phyloP scores from a whole-genome alignment of 2,888 invertebrate genomes.

The Syrista parreyssii region DNA sequence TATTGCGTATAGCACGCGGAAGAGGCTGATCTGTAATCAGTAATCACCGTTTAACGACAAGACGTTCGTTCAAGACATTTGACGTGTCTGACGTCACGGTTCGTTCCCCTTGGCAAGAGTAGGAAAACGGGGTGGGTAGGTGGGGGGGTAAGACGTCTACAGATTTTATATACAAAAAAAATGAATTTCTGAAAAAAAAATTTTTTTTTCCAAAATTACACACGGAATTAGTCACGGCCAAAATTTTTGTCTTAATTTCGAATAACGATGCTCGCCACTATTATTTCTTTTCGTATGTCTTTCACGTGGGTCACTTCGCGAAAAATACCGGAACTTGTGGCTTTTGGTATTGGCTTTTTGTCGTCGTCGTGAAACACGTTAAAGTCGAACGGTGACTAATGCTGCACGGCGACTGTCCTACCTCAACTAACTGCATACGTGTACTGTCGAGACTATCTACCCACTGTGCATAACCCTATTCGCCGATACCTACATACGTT shows the following conservation, averaged over 20 bases:
- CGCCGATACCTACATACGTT: constrained; percentile 14
- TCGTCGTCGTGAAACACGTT: constrained; percentile 9
- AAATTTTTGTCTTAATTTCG: background rate
- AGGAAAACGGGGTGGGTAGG: no score
- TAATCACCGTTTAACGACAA: constrained; percentile 28
- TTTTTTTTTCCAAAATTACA: no score
- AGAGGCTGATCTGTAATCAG: constrained; percentile 35
- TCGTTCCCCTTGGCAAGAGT: constrained; percentile 18
- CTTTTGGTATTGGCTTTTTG: background rate
- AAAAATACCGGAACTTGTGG: background rate
- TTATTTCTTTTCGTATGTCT: background rate
- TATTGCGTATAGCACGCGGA: constrained; percentile 31
- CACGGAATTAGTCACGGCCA: no score
- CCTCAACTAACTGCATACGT: constrained; percentile 29
- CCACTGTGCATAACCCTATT: constrained; percentile 38
- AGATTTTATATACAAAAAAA: no score
- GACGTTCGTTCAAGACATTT: background rate
- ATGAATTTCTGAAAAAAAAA: no score
- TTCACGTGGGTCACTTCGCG: background rate
- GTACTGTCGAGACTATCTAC: constrained; percentile 29
- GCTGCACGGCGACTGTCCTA: constrained; percentile 30
- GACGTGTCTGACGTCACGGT: background rate
- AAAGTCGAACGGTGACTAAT: constrained; percentile 49
- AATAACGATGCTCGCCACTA: background rate
- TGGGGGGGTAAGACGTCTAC: no score